Conservation (phyloP, 1,140 invertebrate species). For the Drosophila pseudoananassae region DNA sequence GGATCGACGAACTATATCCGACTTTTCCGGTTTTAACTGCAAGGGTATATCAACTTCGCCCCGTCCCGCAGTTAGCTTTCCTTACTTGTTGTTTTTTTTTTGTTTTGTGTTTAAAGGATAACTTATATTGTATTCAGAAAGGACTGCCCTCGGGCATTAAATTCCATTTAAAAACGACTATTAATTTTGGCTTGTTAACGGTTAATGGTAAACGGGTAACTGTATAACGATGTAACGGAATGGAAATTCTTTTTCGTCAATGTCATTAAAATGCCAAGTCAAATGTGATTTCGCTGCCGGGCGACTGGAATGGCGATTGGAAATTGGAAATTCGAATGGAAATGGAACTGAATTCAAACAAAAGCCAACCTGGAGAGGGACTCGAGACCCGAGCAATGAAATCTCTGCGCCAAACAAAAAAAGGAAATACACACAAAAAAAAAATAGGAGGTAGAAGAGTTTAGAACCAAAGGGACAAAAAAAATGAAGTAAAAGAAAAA, state of each 20-base stretch:
- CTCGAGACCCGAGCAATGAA: slow-evolving; percentile 46
- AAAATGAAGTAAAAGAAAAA: neutral
- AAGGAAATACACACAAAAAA: slow-evolving; percentile 2
- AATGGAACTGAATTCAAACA: slow-evolving; percentile 52
- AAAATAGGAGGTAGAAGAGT: neutral
- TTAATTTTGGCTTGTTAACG: slow-evolving; percentile 35
- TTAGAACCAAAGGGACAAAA: slow-evolving; percentile 9
- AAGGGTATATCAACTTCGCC: too few species aligned
- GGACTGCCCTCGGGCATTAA: neutral
- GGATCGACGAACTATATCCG: too few species aligned
- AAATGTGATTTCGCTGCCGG: slow-evolving; percentile 63
- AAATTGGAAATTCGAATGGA: slow-evolving; percentile 15
- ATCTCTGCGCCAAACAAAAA: slow-evolving; percentile 60
- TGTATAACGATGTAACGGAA: neutral
- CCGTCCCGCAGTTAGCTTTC: too few species aligned
- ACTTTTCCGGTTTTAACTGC: too few species aligned
- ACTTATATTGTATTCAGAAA: neutral
- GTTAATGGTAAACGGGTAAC: too few species aligned
- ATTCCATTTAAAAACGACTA: slow-evolving; percentile 2
- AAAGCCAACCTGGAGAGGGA: slow-evolving; percentile 9
- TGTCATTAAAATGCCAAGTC: slow-evolving; percentile 73
- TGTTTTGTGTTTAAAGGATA: neutral
- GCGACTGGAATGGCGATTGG: slow-evolving; percentile 15
- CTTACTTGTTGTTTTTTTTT: too few species aligned
- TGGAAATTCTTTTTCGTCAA: slow-evolving; percentile 54